Percentiles rank a stretch among this genome's conserved stretches.
phyloP scores from a whole-genome alignment of 2,797 vertebrate genomes.

The Takifugu rubripes region DNA sequence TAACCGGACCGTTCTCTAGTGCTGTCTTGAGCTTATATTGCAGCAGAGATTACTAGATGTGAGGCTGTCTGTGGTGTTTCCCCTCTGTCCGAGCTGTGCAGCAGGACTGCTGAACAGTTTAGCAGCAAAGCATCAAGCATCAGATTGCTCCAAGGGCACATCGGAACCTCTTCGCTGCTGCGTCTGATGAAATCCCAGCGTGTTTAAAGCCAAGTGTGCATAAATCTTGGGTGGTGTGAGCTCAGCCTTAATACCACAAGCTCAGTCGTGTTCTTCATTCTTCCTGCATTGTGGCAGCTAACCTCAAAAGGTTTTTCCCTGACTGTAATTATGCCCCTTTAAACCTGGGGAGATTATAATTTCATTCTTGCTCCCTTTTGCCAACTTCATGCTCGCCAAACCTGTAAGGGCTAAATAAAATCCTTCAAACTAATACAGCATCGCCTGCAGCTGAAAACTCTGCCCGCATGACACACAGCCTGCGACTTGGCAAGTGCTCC shows the following conservation, averaged over 20 bases:
- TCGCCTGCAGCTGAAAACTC: slow-evolving; percentile 35
- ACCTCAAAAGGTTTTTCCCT: slow-evolving; percentile 1
- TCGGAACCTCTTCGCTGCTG: slow-evolving; percentile 3
- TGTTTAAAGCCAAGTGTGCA: neutral
- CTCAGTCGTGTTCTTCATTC: slow-evolving; percentile 2
- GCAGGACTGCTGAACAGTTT: slow-evolving; percentile 12
- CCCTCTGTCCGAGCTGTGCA: slow-evolving; percentile 5
- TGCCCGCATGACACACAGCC: slow-evolving; percentile 21
- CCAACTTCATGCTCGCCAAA: slow-evolving; percentile 35
- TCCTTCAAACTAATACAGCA: slow-evolving; percentile 22
- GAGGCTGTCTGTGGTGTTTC: slow-evolving; percentile 12
- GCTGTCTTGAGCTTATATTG: slow-evolving; percentile 19
- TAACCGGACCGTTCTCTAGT: slow-evolving; percentile 14
- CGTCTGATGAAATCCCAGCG: slow-evolving; percentile 7
- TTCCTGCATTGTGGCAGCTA: neutral
- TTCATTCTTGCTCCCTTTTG: slow-evolving; percentile 27
- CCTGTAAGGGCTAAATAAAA: slow-evolving; percentile 36
- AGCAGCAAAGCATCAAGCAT: slow-evolving; percentile 1
- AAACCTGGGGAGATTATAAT: slow-evolving; percentile 23
- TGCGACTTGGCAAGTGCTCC: slow-evolving; percentile 21
- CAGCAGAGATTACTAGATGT: slow-evolving; percentile 18
- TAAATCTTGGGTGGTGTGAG: neutral
- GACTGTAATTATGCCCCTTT: slow-evolving; percentile 25
- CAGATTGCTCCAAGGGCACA: slow-evolving; percentile 7
- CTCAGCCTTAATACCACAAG: slow-evolving; percentile 7